These are phyloP conservation scores for Agrochola lychnidis DNA, from an alignment of 2,888 invertebrate genomes.

Conservation along the genomic window DNA sequence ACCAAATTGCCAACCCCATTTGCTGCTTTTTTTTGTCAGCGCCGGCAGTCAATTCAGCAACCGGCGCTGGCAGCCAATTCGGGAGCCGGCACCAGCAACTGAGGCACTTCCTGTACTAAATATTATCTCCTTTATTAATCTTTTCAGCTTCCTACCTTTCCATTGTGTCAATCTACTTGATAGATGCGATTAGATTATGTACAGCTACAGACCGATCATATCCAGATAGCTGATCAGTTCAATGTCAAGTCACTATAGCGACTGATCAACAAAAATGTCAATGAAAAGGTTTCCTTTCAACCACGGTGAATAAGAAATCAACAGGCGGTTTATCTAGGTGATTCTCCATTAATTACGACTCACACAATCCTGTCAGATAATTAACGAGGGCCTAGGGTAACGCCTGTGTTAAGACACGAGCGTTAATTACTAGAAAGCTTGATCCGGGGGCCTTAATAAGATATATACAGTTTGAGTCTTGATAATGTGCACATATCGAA, in stretches of 20 bases:
- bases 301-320: conserved; percentile 20
- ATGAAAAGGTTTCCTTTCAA: not conserved
- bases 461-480: not conserved
- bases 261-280: not conserved
- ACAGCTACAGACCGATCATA: no score
- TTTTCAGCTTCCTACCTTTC: no score
- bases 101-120: no score
- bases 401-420: conserved; percentile 11
- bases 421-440: conserved; percentile 21
- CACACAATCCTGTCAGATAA: conserved; percentile 21
- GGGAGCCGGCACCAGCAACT: no score
- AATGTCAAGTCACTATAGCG: not conserved
- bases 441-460: not conserved
- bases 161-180: no score
- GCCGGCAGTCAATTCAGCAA: no score
- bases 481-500: no score
- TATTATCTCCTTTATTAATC: no score
- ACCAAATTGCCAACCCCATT: no score
- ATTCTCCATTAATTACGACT: conserved; percentile 32
- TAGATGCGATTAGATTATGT: no score
- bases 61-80: no score
- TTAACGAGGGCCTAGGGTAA: conserved; percentile 19
- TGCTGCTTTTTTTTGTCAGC: no score
- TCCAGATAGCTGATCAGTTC: not conserved
- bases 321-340: conserved; percentile 18